Percentiles rank a stretch among this genome's conserved stretches.
Evolutionary conservation across 2,113 vertebrate species (phyloP).

Genomic region (Protobothrops mucrosquamatus): DNA sequence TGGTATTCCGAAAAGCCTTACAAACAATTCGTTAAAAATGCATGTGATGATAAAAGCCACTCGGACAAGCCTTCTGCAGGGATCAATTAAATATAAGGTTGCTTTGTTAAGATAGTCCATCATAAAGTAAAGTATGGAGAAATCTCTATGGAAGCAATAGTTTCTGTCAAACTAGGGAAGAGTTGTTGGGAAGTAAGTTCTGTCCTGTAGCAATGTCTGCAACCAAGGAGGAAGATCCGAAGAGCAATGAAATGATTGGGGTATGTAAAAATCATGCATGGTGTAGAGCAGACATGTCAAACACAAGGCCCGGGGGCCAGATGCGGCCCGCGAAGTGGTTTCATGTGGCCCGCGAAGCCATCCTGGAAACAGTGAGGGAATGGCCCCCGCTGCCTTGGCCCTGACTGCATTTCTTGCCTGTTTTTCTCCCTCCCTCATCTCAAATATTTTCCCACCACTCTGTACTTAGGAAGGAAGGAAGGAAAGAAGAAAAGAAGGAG

Average conservation of each 20-base stretch:
- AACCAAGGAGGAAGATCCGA: background rate
- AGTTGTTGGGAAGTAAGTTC: background rate
- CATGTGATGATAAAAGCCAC: background rate
- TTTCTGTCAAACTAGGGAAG: background rate
- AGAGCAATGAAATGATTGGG: background rate
- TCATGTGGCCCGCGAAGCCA: too few relatives aligned
- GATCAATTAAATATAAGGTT: slow-evolving; percentile 2
- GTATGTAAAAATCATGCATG: background rate
- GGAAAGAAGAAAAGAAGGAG: too few relatives aligned
- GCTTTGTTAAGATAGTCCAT: background rate
- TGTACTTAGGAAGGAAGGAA: too few relatives aligned
- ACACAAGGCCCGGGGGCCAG: too few relatives aligned
- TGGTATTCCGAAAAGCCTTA: background rate
- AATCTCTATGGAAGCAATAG: slow-evolving; percentile 9
- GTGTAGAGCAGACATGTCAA: background rate
- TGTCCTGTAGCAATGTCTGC: background rate
- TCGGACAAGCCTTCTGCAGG: background rate
- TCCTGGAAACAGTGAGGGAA: too few relatives aligned
- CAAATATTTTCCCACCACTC: too few relatives aligned
- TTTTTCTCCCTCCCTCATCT: too few relatives aligned
- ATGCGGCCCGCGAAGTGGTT: too few relatives aligned
- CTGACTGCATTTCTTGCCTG: too few relatives aligned
- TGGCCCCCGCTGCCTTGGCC: too few relatives aligned
- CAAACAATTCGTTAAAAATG: background rate
- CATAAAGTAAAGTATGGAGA: background rate